These are phyloP conservation scores for Odocoileus virginianus DNA, from an alignment of 2,113 vertebrate genomes.

Conservation along the genomic window DNA sequence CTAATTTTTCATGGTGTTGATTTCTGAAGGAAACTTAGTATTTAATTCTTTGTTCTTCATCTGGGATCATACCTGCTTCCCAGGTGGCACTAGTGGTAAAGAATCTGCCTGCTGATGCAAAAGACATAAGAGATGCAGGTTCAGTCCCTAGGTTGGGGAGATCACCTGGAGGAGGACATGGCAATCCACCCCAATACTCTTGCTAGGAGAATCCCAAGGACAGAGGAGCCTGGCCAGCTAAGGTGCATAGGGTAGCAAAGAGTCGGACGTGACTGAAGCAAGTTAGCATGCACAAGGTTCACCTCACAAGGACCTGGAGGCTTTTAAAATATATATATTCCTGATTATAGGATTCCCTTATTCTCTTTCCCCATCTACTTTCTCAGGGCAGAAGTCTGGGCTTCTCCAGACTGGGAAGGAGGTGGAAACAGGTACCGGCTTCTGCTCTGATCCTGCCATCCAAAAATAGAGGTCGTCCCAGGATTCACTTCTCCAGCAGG, in stretches of 20 bases:
- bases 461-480: neutral
- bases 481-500: neutral
- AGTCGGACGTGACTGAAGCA: neutral
- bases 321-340: neutral
- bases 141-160: neutral
- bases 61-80: neutral
- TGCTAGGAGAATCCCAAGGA: neutral
- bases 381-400: neutral
- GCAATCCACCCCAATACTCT: neutral
- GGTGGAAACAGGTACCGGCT: neutral
- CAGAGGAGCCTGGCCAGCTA: neutral
- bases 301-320: neutral
- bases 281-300: neutral
- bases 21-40: neutral
- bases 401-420: neutral
- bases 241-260: neutral
- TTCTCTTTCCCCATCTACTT: neutral
- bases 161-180: neutral
- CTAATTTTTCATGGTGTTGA: neutral
- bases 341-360: neutral
- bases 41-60: neutral
- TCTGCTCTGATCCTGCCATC: neutral
- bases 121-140: neutral
- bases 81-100: neutral
- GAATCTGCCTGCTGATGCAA: neutral